phyloP scores from a whole-genome alignment of 2,797 vertebrate species.

The Potorous gilbertii region DNA sequence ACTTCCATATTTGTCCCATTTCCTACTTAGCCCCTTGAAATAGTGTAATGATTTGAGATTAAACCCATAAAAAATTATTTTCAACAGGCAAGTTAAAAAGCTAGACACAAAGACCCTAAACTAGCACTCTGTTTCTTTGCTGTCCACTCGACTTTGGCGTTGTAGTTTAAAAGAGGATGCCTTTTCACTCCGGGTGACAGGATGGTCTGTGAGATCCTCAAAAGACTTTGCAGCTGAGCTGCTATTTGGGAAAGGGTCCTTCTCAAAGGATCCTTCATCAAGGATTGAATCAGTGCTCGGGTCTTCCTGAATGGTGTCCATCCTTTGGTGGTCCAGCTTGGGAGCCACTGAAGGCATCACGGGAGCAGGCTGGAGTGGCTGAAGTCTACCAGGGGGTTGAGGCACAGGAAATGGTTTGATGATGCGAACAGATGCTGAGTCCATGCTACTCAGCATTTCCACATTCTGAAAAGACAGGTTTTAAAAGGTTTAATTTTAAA shows the following conservation, averaged over 20 bases:
- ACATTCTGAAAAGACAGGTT: slow-evolving; percentile 86
- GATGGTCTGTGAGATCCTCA: slow-evolving; percentile 95
- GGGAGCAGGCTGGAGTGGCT: slow-evolving; percentile 77
- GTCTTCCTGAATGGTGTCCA: slow-evolving; percentile 99
- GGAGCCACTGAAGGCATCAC: slow-evolving; percentile 77
- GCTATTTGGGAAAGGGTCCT: slow-evolving; percentile 91
- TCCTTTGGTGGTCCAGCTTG: slow-evolving; percentile 88
- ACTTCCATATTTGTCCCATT: slow-evolving; percentile 74
- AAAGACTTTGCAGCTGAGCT: slow-evolving; percentile 91
- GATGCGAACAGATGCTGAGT: slow-evolving; percentile 90
- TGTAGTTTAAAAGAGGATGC: slow-evolving; percentile 89
- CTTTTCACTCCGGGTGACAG: slow-evolving; percentile 86
- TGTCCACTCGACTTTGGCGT: slow-evolving; percentile 93
- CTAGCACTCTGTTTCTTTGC: slow-evolving; percentile 97
- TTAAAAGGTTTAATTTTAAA: not conserved
- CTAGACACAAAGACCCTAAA: not conserved
- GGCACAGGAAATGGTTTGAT: slow-evolving; percentile 88
- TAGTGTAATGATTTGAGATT: slow-evolving; percentile 75
- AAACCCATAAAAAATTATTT: slow-evolving; percentile 20
- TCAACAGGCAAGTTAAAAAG: not conserved
- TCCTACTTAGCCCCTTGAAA: slow-evolving; percentile 58
- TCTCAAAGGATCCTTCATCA: slow-evolving; percentile 89
- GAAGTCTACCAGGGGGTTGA: slow-evolving; percentile 79
- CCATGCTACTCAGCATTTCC: slow-evolving; percentile 93
- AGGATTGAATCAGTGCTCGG: slow-evolving; percentile 92